Evolutionary conservation across 2,113 vertebrate species (phyloP).

Genomic region (Jacana jacana): DNA sequence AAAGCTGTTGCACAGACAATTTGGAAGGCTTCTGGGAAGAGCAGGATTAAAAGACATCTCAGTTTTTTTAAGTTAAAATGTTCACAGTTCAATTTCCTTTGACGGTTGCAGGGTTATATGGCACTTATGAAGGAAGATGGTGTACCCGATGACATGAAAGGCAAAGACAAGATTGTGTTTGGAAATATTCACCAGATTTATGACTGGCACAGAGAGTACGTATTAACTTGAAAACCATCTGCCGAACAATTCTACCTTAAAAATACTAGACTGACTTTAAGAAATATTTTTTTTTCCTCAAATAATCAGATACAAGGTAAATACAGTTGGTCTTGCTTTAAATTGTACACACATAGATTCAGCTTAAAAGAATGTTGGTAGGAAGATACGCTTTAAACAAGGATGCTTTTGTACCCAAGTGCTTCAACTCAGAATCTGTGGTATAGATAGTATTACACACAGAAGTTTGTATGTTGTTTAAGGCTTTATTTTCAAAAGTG

Average conservation of each 20-base stretch:
- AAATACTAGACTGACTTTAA: background rate
- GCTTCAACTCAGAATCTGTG: background rate
- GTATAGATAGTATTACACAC: background rate
- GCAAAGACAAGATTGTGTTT: conserved; percentile 98
- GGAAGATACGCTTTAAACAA: background rate
- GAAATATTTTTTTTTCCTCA: background rate
- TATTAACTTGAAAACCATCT: conserved; percentile 16
- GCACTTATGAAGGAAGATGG: conserved; percentile 96
- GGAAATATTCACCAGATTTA: conserved; percentile 99
- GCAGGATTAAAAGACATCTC: background rate
- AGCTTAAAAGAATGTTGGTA: background rate
- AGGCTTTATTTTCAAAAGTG: background rate
- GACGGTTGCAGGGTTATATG: conserved; percentile 90
- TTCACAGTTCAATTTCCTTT: background rate
- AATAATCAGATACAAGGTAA: background rate
- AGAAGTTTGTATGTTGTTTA: background rate
- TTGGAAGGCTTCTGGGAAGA: background rate
- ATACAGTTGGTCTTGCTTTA: background rate
- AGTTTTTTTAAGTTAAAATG: background rate
- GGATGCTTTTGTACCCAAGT: background rate
- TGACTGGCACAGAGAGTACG: conserved; percentile 99
- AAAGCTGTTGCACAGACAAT: background rate
- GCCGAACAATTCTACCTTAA: background rate
- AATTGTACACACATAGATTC: background rate
- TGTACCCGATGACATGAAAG: conserved; percentile 97